Percentiles rank a stretch among this genome's conserved stretches.
Conservation (phyloP, 2,113 vertebrate genomes). For the Leptosomus discolor region DNA sequence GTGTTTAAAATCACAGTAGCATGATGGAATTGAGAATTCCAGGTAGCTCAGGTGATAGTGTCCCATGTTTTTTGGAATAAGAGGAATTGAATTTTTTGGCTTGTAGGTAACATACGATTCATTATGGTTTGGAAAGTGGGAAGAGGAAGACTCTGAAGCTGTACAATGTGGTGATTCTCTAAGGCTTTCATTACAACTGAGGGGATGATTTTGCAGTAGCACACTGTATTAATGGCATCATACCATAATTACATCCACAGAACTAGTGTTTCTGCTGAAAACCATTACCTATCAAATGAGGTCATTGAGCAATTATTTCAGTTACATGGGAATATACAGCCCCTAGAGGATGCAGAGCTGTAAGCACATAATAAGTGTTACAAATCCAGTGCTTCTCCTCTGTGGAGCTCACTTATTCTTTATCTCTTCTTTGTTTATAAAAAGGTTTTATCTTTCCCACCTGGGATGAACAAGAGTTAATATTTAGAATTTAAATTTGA, state of each 20-base stretch:
- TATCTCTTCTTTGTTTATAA: not conserved
- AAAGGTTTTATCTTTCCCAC: conserved; percentile 3
- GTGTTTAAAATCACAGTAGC: not conserved
- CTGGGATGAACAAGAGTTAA: conserved; percentile 51
- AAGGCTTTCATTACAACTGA: not conserved
- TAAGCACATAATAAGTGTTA: not conserved
- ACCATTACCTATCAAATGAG: not conserved
- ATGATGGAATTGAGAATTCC: not conserved
- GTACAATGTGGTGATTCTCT: not conserved
- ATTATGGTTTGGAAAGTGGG: not conserved
- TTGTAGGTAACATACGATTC: not conserved
- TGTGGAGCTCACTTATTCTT: not conserved
- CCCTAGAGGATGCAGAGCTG: not conserved
- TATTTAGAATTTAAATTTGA: conserved; percentile 43
- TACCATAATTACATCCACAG: not conserved
- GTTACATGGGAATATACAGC: not conserved
- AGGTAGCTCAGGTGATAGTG: not conserved
- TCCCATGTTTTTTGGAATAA: not conserved
- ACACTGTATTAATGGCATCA: not conserved
- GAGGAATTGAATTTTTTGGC: not conserved
- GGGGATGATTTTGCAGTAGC: not conserved
- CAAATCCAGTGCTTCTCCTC: not conserved
- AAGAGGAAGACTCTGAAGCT: not conserved
- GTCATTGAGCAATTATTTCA: not conserved
- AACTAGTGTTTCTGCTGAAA: not conserved